Evolutionary conservation across 2,888 invertebrate species (phyloP), one percentile per base, ranked within the genome.

Genomic region (Trachelus troglodyta): DNA sequence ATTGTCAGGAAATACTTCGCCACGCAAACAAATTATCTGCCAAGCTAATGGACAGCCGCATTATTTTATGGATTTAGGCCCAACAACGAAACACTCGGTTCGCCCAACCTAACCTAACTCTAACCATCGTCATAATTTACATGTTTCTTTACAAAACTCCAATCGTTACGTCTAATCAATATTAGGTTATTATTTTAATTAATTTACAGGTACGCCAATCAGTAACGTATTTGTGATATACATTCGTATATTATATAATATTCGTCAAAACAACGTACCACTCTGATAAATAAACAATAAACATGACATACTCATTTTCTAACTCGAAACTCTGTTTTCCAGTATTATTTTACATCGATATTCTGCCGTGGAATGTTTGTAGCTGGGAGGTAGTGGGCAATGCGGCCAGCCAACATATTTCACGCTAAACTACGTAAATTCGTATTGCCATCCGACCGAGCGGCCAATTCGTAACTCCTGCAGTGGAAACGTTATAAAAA

Each of bases 361-460:
- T 56, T 56, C 56, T 23, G 9, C 56, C 4, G 56, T 23, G 23
- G 23, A 56, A 56, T 56, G 56, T 56, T 23, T 23, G 56, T 56
- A 56, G 56, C 56, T 56, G 56, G 23, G 56, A 56, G 56, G 56
- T 23, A 11, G 33, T 23, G 71, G 31, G 71, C 71, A 15, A 71
- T 71, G 71, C 12, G 31, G 71, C 71, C 71, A 34, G 31, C 33
- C 33, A 78, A 35, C 78, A 76, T 78, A 78, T 78, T 78, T 78
- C 76, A 76, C 76, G 69, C 37, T 79, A 79, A 79, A 81, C 81
- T 83, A 84, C 83, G 83, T 81, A 85, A 86, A 86, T 86, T 83
- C 69, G 78, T 40, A 76, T 81, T 79, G 76, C 37, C 71, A 74
- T 56, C 34, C 76, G 75, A 79, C 76, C 78, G 75, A 74, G 74